A percentile compares a stretch with the other conserved stretches of the same genome.
phyloP scores from a whole-genome alignment of 2,113 vertebrate species.

The Vidua chalybeata region DNA sequence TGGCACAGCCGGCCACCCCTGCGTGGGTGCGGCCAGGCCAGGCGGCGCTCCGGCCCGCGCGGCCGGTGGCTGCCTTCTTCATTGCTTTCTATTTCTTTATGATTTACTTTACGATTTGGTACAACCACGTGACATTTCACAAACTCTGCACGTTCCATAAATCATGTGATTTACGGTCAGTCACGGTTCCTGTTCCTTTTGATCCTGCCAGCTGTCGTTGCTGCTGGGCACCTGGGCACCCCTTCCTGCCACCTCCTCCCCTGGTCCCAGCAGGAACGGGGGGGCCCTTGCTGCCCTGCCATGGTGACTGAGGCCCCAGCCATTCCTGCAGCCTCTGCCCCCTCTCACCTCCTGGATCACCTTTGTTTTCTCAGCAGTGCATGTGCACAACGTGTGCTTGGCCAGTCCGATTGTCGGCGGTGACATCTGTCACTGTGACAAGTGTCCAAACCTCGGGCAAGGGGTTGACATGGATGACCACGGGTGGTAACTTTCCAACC shows the following conservation, averaged over 20 bases:
- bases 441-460: background rate
- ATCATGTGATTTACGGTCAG: background rate
- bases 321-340: accelerated
- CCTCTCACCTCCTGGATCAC: accelerated
- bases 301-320: background rate
- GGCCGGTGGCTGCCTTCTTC: background rate
- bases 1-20: background rate
- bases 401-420: accelerated
- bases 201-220: background rate
- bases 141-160: background rate
- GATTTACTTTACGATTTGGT: background rate
- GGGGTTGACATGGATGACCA: background rate
- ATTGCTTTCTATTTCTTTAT: background rate
- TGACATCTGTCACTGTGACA: background rate
- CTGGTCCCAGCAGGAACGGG: accelerated
- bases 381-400: accelerated
- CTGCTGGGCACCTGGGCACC: background rate
- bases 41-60: background rate
- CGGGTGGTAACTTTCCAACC: accelerated
- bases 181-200: background rate
- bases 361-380: background rate
- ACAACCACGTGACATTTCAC: background rate
- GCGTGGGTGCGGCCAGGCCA: background rate
- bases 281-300: background rate
- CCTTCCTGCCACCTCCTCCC: background rate